These are phyloP conservation scores for Microcebus lehilahytsara DNA, from an alignment of 2,113 vertebrate species.

Conservation along the genomic window DNA sequence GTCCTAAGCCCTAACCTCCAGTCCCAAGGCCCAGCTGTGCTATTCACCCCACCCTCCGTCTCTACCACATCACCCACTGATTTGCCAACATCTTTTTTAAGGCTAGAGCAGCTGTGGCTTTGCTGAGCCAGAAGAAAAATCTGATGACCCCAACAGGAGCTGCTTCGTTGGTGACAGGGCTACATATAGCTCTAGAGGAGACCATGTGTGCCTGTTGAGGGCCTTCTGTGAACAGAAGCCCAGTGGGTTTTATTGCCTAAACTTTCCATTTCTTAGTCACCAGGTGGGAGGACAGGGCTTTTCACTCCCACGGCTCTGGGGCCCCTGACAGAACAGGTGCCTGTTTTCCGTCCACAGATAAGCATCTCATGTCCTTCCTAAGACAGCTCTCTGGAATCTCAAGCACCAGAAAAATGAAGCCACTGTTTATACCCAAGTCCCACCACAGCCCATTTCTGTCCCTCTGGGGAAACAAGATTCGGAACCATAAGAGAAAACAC, in stretches of 20 bases:
- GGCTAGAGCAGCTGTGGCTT: constrained; percentile 41
- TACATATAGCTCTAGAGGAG: neutral
- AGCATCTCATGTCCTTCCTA: neutral
- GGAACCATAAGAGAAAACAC: neutral
- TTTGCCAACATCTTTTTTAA: constrained; percentile 23
- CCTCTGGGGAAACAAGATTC: neutral
- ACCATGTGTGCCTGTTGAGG: neutral
- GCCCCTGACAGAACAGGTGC: neutral
- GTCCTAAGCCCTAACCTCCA: neutral
- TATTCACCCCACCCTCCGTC: neutral
- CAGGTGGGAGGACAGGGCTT: neutral
- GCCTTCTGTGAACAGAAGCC: neutral
- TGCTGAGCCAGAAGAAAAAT: constrained; percentile 63
- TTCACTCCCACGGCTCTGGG: neutral
- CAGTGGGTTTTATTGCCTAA: neutral
- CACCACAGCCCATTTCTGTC: neutral
- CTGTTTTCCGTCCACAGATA: neutral
- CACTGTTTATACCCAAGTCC: neutral
- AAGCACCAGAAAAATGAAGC: neutral
- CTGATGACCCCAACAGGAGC: constrained; percentile 46
- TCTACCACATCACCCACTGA: neutral
- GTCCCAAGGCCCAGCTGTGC: neutral
- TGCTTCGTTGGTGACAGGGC: constrained; percentile 46
- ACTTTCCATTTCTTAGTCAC: neutral
- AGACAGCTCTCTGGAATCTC: neutral